These are phyloP conservation scores for Apostichopus leukothele DNA, from an alignment of 53 echinoderm and acorn worm genomes.

Conservation along the genomic window DNA sequence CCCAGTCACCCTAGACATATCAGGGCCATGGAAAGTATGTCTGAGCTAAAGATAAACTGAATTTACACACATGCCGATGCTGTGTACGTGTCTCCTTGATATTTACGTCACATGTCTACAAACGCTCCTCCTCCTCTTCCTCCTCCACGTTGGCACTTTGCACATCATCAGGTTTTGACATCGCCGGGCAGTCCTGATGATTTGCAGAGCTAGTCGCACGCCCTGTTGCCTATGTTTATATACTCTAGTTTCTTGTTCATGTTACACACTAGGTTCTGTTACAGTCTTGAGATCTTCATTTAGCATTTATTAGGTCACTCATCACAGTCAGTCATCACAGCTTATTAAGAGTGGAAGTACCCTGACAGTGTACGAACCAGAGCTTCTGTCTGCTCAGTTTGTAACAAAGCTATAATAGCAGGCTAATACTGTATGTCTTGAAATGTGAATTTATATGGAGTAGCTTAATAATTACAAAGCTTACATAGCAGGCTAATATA, in stretches of 20 bases:
- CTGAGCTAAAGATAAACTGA: not conserved
- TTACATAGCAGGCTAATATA: not conserved
- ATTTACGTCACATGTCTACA: not conserved
- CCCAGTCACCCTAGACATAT: slow-evolving; percentile 1
- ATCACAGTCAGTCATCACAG: not conserved
- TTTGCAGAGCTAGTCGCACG: not conserved
- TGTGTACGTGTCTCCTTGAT: not conserved
- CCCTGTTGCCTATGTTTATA: too few species aligned
- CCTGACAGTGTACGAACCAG: not conserved
- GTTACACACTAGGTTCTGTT: not conserved
- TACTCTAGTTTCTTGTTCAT: not conserved
- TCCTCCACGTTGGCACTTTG: slow-evolving; percentile 1
- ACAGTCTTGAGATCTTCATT: too few species aligned
- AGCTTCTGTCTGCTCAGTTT: not conserved
- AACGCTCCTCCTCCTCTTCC: not conserved
- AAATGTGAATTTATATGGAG: not conserved
- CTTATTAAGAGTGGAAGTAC: not conserved
- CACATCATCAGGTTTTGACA: not conserved
- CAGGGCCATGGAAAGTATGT: not conserved
- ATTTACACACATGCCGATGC: too few species aligned
- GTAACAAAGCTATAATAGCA: not conserved
- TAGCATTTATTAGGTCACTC: not conserved
- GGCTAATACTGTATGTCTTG: not conserved
- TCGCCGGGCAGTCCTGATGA: not conserved
- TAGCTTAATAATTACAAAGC: not conserved